Base-by-base conservation (phyloP, 2,888 invertebrate genomes). In the Zhengitettix transpicula region DNA sequence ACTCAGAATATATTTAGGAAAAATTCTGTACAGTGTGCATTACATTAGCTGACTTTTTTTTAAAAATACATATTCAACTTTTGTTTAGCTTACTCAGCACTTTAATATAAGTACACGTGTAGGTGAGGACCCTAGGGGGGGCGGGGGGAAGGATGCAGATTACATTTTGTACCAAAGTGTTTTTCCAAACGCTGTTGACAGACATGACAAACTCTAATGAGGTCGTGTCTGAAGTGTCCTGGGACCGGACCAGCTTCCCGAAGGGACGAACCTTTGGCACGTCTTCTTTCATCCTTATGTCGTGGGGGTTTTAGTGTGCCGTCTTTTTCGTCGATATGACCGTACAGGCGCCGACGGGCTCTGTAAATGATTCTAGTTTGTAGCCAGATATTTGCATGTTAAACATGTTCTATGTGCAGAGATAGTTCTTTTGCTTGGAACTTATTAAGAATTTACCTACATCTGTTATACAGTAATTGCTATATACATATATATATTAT, bases 371-470 rank as follows among this genome's bases (percentile, higher is more conserved):
- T 42, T 52, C 52, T 60, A 58, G 55, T 55, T 61, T 14, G 58
- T 58, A 61, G 61, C 28, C 54, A 16, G 56, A 62, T 64, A 63
- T 59, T 62, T 64, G 64, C 65, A 65, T 65, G 65, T 65, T 63
- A 65, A 63, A 65, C 65, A 64, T 65, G 65, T 64, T 63, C 57
- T 62, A 60, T 64, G 65, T 63, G 63, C 63, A 65, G 62, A 65
- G 60, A 62, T 63, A 60, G 63, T 61, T 65, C 63, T 63, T 63
- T 61, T 65, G 63, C 65, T 65, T 62, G 61, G 63, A 63, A 65
- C 65, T 65, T 62, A 61, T 57, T 59, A 60, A 61, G 59, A 58
- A 63, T 58, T 60, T 61, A 61, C 57, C 53, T 63, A 61, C 51
- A 63, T 60, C 63, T 63, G 63, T 63, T 63, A 63, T 61, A 60